Evolutionary conservation across 2,888 invertebrate genomes (phyloP).

Genomic region (Tiliacea aurago): DNA sequence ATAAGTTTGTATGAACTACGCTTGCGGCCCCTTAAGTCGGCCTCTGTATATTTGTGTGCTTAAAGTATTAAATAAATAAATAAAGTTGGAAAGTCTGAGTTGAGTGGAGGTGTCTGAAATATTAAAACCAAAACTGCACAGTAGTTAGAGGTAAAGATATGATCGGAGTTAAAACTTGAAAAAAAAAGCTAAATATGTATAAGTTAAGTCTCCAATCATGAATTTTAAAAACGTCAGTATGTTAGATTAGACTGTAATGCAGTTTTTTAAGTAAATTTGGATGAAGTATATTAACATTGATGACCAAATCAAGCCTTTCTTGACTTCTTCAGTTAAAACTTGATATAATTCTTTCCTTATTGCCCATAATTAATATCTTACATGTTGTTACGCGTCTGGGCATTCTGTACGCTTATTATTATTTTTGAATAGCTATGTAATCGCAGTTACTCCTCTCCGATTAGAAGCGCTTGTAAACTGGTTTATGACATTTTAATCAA

Average conservation of each 20-base stretch:
- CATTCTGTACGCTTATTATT: conserved; percentile 20
- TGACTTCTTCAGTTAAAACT: neutral
- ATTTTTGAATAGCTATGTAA: conserved; percentile 20
- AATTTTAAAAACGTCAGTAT: neutral
- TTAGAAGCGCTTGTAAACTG: conserved; percentile 30
- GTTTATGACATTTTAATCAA: conserved; percentile 40
- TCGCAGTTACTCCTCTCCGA: conserved; percentile 18
- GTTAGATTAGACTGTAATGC: neutral
- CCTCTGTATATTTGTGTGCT: too few species aligned
- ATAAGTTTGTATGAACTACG: too few species aligned
- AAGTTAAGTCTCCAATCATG: too few species aligned
- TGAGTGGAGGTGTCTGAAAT: too few species aligned
- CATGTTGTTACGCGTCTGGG: neutral
- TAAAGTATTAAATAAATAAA: too few species aligned
- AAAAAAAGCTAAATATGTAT: too few species aligned
- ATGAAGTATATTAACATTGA: neutral
- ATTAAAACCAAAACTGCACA: too few species aligned
- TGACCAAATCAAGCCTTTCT: neutral
- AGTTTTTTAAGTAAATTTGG: neutral
- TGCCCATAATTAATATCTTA: conserved; percentile 2
- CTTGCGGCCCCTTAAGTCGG: too few species aligned
- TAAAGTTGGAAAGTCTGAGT: too few species aligned
- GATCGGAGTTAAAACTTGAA: too few species aligned
- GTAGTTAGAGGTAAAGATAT: too few species aligned
- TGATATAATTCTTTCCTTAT: conserved; percentile 15